Conservation (phyloP, 2,113 vertebrate species). For the Lasiurus borealis region DNA sequence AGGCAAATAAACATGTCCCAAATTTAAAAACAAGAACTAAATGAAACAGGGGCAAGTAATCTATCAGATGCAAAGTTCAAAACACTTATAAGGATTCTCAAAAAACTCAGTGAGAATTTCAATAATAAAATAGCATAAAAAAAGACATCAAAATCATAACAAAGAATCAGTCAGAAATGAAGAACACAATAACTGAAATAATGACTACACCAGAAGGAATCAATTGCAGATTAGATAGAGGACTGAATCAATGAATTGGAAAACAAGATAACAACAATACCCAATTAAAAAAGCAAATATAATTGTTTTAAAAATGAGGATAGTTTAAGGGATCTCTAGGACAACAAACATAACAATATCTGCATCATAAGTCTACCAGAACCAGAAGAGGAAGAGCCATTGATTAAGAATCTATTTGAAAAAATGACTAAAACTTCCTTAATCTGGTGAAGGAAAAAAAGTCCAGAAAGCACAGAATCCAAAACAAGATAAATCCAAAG, state of each 20-base stretch:
- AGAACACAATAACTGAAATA: not conserved
- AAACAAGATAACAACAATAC: not conserved
- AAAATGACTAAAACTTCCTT: not conserved
- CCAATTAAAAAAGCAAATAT: not conserved
- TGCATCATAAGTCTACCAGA: not conserved
- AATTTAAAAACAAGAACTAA: not conserved
- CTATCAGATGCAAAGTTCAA: not conserved
- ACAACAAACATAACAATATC: not conserved
- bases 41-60: not conserved
- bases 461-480: not conserved
- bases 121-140: not conserved
- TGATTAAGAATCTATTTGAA: not conserved
- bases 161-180: not conserved
- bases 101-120: not conserved
- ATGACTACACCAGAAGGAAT: not conserved
- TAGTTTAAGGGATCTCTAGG: not conserved
- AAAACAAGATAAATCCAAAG: not conserved
- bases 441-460: not conserved
- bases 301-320: not conserved
- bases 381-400: not conserved
- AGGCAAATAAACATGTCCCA: not conserved
- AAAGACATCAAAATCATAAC: not conserved
- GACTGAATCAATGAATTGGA: not conserved
- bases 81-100: not conserved
- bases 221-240: not conserved